Conservation (phyloP, 1,140 invertebrate species). For the Chrysoperla carnea region DNA sequence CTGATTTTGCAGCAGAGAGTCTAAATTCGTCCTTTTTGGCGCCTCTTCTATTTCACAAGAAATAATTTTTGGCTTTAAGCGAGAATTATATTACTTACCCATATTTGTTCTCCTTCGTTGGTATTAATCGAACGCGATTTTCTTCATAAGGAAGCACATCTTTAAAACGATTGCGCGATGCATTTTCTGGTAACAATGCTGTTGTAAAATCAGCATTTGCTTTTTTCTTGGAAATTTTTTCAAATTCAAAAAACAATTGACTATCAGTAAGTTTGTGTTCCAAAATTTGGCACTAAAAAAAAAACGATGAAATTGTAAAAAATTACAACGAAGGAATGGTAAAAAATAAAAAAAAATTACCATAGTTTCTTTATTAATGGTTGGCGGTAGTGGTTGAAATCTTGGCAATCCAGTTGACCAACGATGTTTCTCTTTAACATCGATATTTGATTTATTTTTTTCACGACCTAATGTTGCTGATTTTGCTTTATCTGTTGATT, state of each 20-base stretch:
- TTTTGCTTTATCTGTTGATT: conserved; percentile 31
- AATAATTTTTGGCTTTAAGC: too few relatives aligned
- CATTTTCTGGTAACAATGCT: conserved; percentile 45
- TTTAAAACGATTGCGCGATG: conserved; percentile 32
- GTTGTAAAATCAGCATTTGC: conserved; percentile 45
- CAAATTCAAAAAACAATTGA: conserved; percentile 73
- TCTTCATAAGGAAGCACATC: conserved; percentile 79
- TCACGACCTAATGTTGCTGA: conserved; percentile 43
- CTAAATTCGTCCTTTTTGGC: too few relatives aligned
- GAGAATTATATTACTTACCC: conserved; percentile 39
- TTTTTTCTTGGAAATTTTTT: conserved; percentile 65
- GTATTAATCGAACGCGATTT: conserved; percentile 59
- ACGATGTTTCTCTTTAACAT: conserved; percentile 31
- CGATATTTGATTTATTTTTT: conserved; percentile 25
- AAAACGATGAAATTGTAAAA: conserved; percentile 3
- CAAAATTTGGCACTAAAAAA: conserved; percentile 53
- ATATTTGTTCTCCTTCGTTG: conserved; percentile 57
- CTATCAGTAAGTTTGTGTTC: conserved; percentile 65
- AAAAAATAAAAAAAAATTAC: conserved; percentile 23
- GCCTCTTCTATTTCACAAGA: too few relatives aligned
- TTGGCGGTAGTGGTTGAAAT: conserved; percentile 45
- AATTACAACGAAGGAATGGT: neutral
- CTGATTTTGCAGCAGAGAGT: too few relatives aligned
- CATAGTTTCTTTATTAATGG: conserved; percentile 58
- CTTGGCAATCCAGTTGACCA: conserved; percentile 47